Conservation (phyloP, 2,113 vertebrate genomes). For the Rhineura floridana region DNA sequence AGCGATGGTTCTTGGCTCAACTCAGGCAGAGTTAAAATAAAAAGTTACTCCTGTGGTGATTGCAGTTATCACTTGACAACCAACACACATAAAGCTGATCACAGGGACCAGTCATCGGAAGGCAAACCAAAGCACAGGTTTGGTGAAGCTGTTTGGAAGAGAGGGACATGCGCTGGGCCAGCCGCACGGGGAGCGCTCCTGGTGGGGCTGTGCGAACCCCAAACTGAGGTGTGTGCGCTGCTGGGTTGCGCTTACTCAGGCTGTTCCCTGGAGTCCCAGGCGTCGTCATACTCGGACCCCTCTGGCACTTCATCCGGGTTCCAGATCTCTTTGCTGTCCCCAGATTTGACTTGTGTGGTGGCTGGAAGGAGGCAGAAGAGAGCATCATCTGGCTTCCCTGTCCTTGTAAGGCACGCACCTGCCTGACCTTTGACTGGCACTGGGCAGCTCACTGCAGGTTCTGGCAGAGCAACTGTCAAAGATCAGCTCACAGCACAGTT, state of each 20-base stretch:
- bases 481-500: background rate
- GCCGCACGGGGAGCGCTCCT: background rate
- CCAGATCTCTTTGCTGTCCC: conserved; percentile 86
- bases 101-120: background rate
- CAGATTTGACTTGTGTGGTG: conserved; percentile 51
- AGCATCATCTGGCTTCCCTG: background rate
- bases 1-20: too few species aligned
- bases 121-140: background rate
- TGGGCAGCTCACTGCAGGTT: too few species aligned
- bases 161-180: background rate
- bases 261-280: conserved; percentile 82
- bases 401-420: too few species aligned
- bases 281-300: conserved; percentile 84
- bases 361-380: conserved; percentile 51
- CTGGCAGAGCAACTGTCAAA: too few species aligned
- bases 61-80: background rate
- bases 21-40: background rate
- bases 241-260: conserved; percentile 84
- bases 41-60: background rate
- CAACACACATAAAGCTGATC: too few species aligned
- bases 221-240: too few species aligned
- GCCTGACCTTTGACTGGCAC: background rate
- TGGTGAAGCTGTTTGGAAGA: background rate
- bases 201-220: too few species aligned
- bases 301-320: conserved; percentile 83